Base-by-base conservation (phyloP, 2,113 vertebrate genomes). In the Malurus cyaneus region DNA sequence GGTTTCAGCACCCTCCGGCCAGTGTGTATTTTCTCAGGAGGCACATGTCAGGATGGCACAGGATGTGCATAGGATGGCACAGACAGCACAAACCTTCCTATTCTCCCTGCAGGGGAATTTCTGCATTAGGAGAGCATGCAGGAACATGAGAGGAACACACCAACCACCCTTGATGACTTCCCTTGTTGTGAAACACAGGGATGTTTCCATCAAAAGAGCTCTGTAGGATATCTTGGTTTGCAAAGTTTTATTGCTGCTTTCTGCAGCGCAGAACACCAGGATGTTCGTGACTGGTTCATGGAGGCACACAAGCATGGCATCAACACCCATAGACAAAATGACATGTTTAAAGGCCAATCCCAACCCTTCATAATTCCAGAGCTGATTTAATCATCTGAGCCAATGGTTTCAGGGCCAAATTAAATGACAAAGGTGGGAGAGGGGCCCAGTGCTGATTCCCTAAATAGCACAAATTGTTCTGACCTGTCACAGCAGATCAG, bases 401-500 rank as follows among this genome's bases (percentile, higher is more conserved):
- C 92, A 94, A 56, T 76, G 87, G 67, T 67, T 96, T 94, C 67
- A 86, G 81, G 91, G 47, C 70, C 78, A 94, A 84, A 93, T 92
- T 80, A 93, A 89, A 91, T 74, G 17, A 88, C 83, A 92, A 89
- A 88, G 49, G 87, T 89, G 65, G 71, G 41, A 95, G 86, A 88
- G 76, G 36, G 28, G 15, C 36, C 26, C 53, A 47, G 54, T 0
- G 0, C n/a, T 57, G 26, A 54, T 88, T 91, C 82, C 53, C n/a
- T 92, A 86, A 95, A 94, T 66, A 94, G 64, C 59, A 83, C 52
- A 74, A 74, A 78, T 79, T 92, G 57, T 91, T 94, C 87, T 80
- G 67, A 89, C 54, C 74, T 93, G 91, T 92, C 95, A 92, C 41
- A 92, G 39, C 49, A 81, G 79, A 96, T 97, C 89, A 94, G 69